These are phyloP conservation scores for Chaetorhynchus papuensis DNA, from an alignment of 2,113 vertebrate species.

Conservation along the genomic window DNA sequence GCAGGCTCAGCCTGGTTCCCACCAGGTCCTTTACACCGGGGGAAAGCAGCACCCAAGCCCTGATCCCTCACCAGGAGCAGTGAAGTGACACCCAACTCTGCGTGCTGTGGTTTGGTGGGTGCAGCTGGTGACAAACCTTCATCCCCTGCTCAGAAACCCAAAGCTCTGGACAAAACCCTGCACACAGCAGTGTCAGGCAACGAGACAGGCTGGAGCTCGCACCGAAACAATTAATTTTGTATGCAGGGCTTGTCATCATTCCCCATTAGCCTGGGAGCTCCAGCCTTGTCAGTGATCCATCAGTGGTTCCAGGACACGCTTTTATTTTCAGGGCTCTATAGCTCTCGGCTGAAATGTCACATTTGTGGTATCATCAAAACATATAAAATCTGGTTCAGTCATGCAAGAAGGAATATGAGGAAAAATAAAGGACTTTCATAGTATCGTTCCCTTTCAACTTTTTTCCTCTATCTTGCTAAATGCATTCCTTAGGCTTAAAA, in stretches of 20 bases:
- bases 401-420: background rate
- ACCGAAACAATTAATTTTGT: background rate
- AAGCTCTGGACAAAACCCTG: background rate
- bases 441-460: background rate
- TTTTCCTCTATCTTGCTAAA: background rate
- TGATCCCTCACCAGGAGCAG: background rate
- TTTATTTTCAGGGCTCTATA: background rate
- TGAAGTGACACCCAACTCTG: background rate
- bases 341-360: slow-evolving; percentile 22
- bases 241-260: background rate
- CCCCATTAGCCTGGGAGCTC: background rate
- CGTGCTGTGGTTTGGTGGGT: too few relatives aligned
- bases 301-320: background rate
- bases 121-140: background rate
- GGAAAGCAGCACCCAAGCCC: background rate
- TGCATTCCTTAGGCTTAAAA: background rate
- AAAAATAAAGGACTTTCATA: background rate
- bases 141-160: background rate
- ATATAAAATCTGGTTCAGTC: background rate
- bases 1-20: background rate
- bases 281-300: slow-evolving; percentile 7
- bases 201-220: background rate
- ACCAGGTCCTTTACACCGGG: background rate
- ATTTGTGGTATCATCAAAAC: background rate
- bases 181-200: background rate